phyloP scores from a whole-genome alignment of 2,888 invertebrate species.

The Cabera pusaria region DNA sequence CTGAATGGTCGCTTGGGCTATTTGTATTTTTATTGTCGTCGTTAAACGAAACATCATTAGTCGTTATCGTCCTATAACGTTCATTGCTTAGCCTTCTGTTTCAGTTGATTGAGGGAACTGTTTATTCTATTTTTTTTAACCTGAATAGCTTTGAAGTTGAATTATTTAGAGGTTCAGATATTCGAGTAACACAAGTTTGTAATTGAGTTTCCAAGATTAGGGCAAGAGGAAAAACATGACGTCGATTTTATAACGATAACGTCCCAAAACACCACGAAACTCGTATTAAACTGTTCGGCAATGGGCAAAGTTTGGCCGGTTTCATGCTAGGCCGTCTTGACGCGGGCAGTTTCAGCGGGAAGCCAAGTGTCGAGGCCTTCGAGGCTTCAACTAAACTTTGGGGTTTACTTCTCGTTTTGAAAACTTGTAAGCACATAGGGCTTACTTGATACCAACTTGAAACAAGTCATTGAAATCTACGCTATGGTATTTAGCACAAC shows the following conservation, averaged over 20 bases:
- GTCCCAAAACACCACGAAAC: constrained; percentile 54
- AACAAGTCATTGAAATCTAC: no score
- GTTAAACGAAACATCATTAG: constrained; percentile 67
- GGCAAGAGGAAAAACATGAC: constrained; percentile 47
- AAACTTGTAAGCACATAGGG: constrained; percentile 55
- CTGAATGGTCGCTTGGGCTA: constrained; percentile 54
- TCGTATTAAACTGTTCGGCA: constrained; percentile 63
- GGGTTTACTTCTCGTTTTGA: constrained; percentile 52
- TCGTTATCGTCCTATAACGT: constrained; percentile 49
- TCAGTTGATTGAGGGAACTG: no score
- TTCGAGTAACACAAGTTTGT: constrained; percentile 13
- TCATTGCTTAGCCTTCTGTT: constrained; percentile 48
- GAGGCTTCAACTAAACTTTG: constrained; percentile 40
- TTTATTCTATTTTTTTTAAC: no score
- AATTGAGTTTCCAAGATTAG: constrained; percentile 30
- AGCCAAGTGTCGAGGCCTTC: constrained; percentile 44
- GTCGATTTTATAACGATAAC: constrained; percentile 62
- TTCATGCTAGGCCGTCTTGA: constrained; percentile 49
- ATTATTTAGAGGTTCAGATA: no score
- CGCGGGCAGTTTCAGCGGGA: constrained; percentile 51
- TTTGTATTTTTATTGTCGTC: constrained; percentile 69
- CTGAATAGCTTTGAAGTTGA: no score
- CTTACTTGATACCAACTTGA: no score
- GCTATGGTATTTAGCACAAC: no score
- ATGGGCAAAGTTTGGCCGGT: constrained; percentile 56